Conservation (phyloP, 2,113 vertebrate species). For the Cryptoleucopteryx plumbea region DNA sequence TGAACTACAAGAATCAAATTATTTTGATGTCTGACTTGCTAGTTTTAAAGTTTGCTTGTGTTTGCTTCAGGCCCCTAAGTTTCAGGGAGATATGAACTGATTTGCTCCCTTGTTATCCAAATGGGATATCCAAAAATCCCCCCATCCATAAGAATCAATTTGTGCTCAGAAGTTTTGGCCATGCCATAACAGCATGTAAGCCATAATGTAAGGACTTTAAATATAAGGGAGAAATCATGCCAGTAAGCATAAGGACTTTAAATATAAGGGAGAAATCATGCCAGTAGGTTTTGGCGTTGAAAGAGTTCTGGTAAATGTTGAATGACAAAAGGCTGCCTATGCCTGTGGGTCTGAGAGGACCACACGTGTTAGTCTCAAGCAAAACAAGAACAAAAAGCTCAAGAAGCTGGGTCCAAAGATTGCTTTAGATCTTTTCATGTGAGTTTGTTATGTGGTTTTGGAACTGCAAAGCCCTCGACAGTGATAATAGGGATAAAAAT, state of each 20-base stretch:
- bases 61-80: background rate
- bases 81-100: background rate
- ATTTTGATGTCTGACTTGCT: background rate
- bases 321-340: background rate
- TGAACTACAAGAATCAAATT: background rate
- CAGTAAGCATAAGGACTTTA: background rate
- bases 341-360: background rate
- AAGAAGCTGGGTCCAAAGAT: background rate
- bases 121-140: background rate
- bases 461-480: background rate
- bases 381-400: background rate
- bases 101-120: background rate
- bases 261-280: background rate
- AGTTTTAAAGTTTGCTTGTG: background rate
- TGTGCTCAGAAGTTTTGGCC: background rate
- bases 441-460: background rate
- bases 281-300: background rate
- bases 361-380: background rate
- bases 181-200: background rate
- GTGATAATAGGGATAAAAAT: background rate
- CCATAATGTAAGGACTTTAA: background rate
- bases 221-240: background rate
- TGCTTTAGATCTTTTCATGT: background rate
- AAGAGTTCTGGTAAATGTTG: background rate
- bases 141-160: background rate